Percentiles rank a stretch among this genome's conserved stretches.
These are phyloP conservation scores for Aphidius ervi DNA, from an alignment of 1,140 invertebrate species.

Conservation along the genomic window DNA sequence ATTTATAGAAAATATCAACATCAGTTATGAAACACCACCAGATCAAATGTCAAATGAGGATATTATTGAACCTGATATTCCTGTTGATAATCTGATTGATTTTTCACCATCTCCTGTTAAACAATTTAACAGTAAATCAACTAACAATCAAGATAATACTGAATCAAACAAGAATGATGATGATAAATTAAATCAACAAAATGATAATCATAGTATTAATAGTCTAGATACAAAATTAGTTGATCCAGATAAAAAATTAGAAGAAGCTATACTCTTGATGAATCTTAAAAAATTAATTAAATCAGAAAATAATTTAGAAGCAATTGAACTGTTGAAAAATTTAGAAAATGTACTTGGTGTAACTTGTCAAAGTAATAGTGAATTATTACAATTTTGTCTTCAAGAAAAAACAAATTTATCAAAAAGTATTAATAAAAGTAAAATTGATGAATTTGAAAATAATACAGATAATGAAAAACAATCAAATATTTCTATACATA, in stretches of 20 bases:
- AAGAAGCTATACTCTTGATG: conserved; percentile 32
- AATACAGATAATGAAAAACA: neutral
- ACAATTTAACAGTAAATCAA: neutral
- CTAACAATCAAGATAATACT: neutral
- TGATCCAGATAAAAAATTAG: conserved; percentile 32
- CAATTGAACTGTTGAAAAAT: conserved; percentile 39
- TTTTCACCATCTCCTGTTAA: conserved; percentile 29
- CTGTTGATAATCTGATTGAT: conserved; percentile 37
- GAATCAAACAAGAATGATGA: neutral
- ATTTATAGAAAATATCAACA: too few relatives aligned
- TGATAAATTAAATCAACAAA: conserved; percentile 5
- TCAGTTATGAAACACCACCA: too few relatives aligned
- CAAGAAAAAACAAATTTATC: conserved; percentile 27
- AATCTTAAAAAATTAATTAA: conserved; percentile 43
- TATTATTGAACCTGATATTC: neutral
- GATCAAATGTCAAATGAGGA: too few relatives aligned
- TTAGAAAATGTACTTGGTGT: conserved; percentile 35
- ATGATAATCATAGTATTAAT: conserved; percentile 26
- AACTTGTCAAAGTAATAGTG: conserved; percentile 34
- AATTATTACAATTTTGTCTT: conserved; percentile 37
- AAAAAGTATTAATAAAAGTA: conserved; percentile 19
- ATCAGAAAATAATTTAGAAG: conserved; percentile 36
- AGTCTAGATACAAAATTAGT: conserved; percentile 32
- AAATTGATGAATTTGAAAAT: conserved; percentile 3
- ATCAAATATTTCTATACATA: too few relatives aligned